Evolutionary conservation across 2,888 invertebrate genomes (phyloP).

Genomic region (Nomada fabriciana): DNA sequence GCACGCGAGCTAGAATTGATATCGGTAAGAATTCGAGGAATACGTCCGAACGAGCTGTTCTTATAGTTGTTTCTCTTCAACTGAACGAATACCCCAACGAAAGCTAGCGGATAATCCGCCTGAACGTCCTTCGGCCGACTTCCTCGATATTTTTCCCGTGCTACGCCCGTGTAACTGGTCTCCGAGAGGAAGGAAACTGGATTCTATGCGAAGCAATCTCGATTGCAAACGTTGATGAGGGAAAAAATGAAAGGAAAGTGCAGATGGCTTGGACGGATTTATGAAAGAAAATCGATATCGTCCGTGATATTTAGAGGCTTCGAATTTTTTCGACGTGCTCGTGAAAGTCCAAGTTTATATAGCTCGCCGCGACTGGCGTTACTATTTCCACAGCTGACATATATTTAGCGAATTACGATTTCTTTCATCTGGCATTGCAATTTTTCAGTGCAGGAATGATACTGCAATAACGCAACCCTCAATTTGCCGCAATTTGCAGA

Average conservation of each 20-base stretch:
- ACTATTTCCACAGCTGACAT: slow-evolving; percentile 36
- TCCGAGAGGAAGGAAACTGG: slow-evolving; percentile 1
- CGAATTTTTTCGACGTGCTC: neutral
- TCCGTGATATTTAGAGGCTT: neutral
- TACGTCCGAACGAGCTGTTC: neutral
- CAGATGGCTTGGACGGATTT: neutral
- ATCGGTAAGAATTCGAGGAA: slow-evolving; percentile 42
- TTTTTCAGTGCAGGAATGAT: slow-evolving; percentile 36
- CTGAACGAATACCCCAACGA: neutral
- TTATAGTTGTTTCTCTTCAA: neutral
- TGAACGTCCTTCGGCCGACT: slow-evolving; percentile 30
- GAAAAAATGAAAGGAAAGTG: neutral
- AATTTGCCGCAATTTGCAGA: slow-evolving; percentile 32
- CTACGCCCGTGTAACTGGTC: slow-evolving; percentile 14
- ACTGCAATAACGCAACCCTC: slow-evolving; percentile 35
- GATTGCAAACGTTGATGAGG: neutral
- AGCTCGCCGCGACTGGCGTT: slow-evolving; percentile 23
- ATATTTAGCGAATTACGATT: slow-evolving; percentile 46
- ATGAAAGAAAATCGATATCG: slow-evolving; percentile 10
- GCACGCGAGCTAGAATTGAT: slow-evolving; percentile 64
- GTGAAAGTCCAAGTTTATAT: slow-evolving; percentile 44
- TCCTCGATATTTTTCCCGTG: neutral
- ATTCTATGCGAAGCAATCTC: neutral
- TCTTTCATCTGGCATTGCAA: slow-evolving; percentile 25
- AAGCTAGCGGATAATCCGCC: slow-evolving; percentile 12